Evolutionary conservation across 2,113 vertebrate species (phyloP).

Genomic region (Amphiprion ocellaris): DNA sequence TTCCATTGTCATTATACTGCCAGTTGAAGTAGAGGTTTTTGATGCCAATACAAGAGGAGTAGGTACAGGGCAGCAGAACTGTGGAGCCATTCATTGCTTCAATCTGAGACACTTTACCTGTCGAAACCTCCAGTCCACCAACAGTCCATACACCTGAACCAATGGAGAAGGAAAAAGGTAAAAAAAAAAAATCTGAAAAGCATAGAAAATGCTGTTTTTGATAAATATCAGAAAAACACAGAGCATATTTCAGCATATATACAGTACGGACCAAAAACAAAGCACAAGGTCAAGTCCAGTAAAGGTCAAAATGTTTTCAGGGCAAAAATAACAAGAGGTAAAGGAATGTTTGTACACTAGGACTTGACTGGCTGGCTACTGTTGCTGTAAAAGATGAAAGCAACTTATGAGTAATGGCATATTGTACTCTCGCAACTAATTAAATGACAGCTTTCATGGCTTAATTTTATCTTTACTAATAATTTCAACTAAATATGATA

Average conservation of each 20-base stretch:
- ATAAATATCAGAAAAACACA: neutral
- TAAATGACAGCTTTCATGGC: too few relatives aligned
- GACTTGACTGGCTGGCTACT: too few relatives aligned
- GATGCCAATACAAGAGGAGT: slow-evolving; percentile 93
- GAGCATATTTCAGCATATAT: neutral
- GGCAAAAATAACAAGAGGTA: too few relatives aligned
- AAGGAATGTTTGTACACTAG: too few relatives aligned
- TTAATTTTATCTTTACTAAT: too few relatives aligned
- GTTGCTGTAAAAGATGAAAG: too few relatives aligned
- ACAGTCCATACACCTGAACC: slow-evolving; percentile 78
- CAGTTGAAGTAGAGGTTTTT: slow-evolving; percentile 90
- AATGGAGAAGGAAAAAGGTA: neutral
- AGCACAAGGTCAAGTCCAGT: too few relatives aligned
- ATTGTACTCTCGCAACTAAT: too few relatives aligned
- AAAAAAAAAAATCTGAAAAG: neutral
- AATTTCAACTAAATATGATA: too few relatives aligned
- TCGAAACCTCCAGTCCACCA: slow-evolving; percentile 89
- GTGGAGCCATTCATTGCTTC: slow-evolving; percentile 91
- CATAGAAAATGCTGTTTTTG: neutral
- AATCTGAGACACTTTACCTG: slow-evolving; percentile 89
- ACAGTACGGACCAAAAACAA: too few relatives aligned
- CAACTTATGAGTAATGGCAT: too few relatives aligned
- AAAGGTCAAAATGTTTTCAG: too few relatives aligned
- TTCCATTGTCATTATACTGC: slow-evolving; percentile 83
- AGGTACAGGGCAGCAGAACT: slow-evolving; percentile 90